Conservation (phyloP, 2,113 vertebrate genomes). For the Panthera tigris region DNA sequence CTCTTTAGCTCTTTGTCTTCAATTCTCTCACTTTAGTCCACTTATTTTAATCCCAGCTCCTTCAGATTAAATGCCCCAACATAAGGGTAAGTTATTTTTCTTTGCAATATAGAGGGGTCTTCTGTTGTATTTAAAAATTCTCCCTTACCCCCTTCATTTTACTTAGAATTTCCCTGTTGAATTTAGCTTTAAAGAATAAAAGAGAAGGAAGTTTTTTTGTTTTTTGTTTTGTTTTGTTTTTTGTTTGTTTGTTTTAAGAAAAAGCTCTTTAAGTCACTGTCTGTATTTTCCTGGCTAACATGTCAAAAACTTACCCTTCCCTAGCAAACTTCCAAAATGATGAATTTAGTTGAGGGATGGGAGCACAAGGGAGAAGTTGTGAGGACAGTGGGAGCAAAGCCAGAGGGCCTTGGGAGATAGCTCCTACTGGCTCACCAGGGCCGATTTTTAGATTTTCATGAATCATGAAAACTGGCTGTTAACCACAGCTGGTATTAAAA, state of each 20-base stretch:
- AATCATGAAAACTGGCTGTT: background rate
- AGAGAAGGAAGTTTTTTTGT: background rate
- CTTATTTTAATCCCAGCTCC: background rate
- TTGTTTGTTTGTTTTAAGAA: background rate
- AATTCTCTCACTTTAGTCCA: background rate
- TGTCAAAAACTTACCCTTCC: background rate
- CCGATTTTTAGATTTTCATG: background rate
- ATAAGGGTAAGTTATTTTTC: background rate
- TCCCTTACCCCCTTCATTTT: background rate
- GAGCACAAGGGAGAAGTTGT: background rate
- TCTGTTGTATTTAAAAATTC: background rate
- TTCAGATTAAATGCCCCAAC: background rate
- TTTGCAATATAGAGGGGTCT: background rate
- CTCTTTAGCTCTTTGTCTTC: background rate
- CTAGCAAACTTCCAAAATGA: background rate
- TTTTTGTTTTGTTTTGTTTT: too few relatives aligned
- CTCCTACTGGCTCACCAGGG: too few relatives aligned
- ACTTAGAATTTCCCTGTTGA: background rate
- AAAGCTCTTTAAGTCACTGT: background rate
- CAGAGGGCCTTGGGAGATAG: too few relatives aligned
- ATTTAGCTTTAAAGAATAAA: constrained; percentile 14
- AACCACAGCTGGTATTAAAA: background rate
- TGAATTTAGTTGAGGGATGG: background rate
- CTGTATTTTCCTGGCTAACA: background rate
- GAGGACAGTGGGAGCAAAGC: background rate